A percentile compares a stretch with the other conserved stretches of the same genome.
phyloP scores from a whole-genome alignment of 2,797 vertebrate genomes.

The Echiichthys vipera region DNA sequence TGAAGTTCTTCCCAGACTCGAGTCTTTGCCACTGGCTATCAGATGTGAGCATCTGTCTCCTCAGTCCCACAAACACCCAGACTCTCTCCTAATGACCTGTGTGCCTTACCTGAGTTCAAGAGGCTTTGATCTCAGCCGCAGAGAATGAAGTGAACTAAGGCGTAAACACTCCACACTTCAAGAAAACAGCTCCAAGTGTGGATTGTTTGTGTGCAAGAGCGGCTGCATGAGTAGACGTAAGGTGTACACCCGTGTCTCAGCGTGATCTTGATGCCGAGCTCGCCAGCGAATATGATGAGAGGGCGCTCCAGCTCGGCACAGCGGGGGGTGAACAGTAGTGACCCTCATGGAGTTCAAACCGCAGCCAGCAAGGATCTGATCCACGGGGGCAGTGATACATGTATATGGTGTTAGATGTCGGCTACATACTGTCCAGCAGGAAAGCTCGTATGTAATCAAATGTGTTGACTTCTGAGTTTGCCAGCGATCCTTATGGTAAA shows the following conservation, averaged over 20 bases:
- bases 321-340: constrained; percentile 10
- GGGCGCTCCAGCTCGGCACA: constrained; percentile 8
- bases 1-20: background rate
- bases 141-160: constrained; percentile 15
- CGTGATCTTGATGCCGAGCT: constrained; percentile 16
- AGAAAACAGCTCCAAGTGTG: constrained; percentile 34
- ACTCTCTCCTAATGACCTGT: constrained; percentile 20
- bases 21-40: background rate
- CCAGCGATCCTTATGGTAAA: background rate
- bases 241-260: background rate
- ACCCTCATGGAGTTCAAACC: constrained; percentile 41
- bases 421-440: too few relatives aligned
- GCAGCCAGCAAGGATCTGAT: constrained; percentile 34
- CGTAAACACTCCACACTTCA: constrained; percentile 34
- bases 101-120: constrained; percentile 29
- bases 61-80: constrained; percentile 12
- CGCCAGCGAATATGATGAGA: background rate
- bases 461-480: background rate
- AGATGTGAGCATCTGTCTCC: constrained; percentile 14
- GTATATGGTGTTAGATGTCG: background rate
- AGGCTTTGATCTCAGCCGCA: constrained; percentile 35
- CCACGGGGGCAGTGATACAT: constrained; percentile 3
- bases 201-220: constrained; percentile 26
- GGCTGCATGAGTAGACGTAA: background rate
- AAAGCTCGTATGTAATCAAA: background rate